Conservation (phyloP, 2,797 vertebrate genomes). For the Adelosebastes latens region DNA sequence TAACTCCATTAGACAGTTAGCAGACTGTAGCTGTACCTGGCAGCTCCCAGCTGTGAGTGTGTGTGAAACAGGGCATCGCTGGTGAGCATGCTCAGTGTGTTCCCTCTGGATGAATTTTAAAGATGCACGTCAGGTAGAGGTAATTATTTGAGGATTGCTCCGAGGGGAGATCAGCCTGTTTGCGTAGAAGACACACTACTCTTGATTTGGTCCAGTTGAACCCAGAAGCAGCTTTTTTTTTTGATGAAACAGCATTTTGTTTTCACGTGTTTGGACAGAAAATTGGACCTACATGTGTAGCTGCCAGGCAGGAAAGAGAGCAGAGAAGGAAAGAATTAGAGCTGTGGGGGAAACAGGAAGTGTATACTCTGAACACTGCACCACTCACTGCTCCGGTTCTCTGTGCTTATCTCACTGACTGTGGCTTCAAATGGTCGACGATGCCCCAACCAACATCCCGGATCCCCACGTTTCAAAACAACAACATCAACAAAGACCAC, state of each 20-base stretch:
- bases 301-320: background rate
- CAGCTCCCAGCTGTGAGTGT: background rate
- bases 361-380: background rate
- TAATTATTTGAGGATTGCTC: background rate
- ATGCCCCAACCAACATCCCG: background rate
- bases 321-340: background rate
- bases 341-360: background rate
- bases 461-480: constrained; percentile 31
- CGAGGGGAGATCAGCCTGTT: background rate
- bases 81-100: constrained; percentile 17
- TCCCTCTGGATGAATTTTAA: background rate
- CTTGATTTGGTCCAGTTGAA: background rate
- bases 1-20: too few relatives aligned
- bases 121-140: background rate
- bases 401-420: background rate
- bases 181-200: background rate
- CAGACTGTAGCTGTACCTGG: too few relatives aligned
- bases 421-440: background rate
- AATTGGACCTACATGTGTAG: too few relatives aligned
- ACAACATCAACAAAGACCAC: constrained; percentile 16
- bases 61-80: background rate
- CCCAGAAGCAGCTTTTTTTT: too few relatives aligned
- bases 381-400: too few relatives aligned
- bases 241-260: background rate
- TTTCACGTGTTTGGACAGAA: background rate